Base-by-base conservation (phyloP, 2,888 invertebrate genomes). In the Tiphia femorata region DNA sequence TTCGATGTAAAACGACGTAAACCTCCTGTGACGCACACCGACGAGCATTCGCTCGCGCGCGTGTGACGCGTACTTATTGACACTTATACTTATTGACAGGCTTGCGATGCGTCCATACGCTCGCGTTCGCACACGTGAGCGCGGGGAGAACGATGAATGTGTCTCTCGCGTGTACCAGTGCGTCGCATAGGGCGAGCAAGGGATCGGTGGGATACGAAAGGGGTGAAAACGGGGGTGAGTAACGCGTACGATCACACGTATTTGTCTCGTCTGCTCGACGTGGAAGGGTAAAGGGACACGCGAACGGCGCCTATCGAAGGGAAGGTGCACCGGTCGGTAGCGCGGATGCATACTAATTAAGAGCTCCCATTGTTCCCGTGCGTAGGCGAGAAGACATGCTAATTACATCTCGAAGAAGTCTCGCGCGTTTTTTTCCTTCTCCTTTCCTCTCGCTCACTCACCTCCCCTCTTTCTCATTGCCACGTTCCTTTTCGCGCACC, bases 371-470 rank as follows among this genome's bases (percentile, higher is more conserved):
- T 81, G 77, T 81, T 41, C 65, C 66, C 55, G 51, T 49, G 40
- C 66, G 72, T 67, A 71, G 71, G 76, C 57, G 23, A 42, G 52
- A 79, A 80, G 79, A 80, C 75, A 74, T 78, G 79, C 81, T 81
- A 80, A 81, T 80, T 81, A 81, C 77, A 75, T 78, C 78, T 78
- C 76, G 74, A 81, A 78, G 77, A 72, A 78, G 72, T 58, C 60
- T 50, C n/a, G n/a, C n/a, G n/a, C n/a, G n/a, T n/a, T n/a, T n/a
- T n/a, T n/a, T n/a, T 53, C 62, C 58, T 59, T 61, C 59, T n/a
- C n/a, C n/a, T 61, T 62, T 42, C 35, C 23, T 43, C 35, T 37
- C 21, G 25, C 35, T 30, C 21, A 23, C 29, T 27, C 30, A 29
- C 17, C 58, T 42, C 50, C 57, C 67, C 48, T 29, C 41, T 37